Evolutionary conservation across 64 coral and sea anemone species (phyloP).

Genomic region (Dendronephthya gigantea): DNA sequence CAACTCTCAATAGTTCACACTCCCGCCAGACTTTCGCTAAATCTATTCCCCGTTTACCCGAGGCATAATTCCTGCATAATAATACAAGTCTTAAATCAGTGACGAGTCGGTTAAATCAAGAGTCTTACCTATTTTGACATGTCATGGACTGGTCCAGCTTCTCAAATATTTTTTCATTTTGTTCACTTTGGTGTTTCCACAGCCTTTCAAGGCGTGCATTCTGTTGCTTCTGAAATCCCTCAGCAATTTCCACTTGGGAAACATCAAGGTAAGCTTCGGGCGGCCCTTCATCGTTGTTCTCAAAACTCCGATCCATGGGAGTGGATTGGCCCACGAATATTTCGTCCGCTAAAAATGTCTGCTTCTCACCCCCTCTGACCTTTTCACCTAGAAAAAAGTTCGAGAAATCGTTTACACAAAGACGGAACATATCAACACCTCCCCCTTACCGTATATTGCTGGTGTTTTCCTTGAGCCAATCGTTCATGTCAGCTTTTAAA

Average conservation of each 20-base stretch:
- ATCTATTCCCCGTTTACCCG: too few species aligned
- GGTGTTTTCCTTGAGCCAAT: too few species aligned
- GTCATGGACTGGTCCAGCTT: background rate
- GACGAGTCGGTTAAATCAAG: background rate
- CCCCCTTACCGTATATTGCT: too few species aligned
- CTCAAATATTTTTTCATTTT: background rate
- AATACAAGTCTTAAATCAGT: too few species aligned
- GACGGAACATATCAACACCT: too few species aligned
- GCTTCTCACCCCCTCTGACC: background rate
- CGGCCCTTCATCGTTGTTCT: background rate
- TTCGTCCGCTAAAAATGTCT: background rate
- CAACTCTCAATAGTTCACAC: too few species aligned
- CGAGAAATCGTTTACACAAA: too few species aligned
- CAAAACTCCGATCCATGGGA: background rate
- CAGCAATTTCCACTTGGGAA: background rate
- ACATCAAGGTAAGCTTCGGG: background rate
- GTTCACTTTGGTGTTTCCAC: conserved; percentile 1
- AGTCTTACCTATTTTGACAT: background rate
- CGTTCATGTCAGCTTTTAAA: too few species aligned
- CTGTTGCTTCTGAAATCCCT: background rate
- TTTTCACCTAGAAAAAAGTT: background rate
- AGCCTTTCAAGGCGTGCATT: background rate
- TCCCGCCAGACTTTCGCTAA: too few species aligned
- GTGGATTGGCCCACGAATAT: background rate
- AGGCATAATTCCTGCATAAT: too few species aligned